A percentile compares a stretch with the other conserved stretches of the same genome.
Evolutionary conservation across 2,888 invertebrate genomes (phyloP).

Genomic region (Phortica magna): DNA sequence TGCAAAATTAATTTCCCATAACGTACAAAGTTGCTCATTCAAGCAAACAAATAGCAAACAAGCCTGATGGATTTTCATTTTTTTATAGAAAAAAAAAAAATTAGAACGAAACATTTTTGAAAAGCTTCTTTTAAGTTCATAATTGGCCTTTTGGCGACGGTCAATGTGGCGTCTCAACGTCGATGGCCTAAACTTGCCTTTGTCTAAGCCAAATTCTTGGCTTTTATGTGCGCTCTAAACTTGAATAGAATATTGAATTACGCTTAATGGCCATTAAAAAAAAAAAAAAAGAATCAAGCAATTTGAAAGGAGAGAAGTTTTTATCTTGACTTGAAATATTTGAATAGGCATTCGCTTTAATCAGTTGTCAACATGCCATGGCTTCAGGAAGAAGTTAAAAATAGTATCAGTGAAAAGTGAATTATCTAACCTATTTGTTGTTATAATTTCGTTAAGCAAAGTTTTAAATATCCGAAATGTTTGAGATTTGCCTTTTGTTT

Average conservation of each 20-base stretch:
- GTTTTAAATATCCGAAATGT: too few species aligned
- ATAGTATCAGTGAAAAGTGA: too few species aligned
- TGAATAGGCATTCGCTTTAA: neutral
- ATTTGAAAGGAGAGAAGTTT: neutral
- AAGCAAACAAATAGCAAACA: too few species aligned
- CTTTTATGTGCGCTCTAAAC: conserved; percentile 18
- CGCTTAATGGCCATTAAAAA: conserved; percentile 16
- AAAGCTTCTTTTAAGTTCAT: neutral
- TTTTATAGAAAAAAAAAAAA: too few species aligned
- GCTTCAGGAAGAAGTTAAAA: neutral
- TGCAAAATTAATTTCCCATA: conserved; percentile 15
- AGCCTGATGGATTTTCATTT: neutral
- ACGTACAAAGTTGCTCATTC: neutral
- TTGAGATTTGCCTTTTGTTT: too few species aligned
- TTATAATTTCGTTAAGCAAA: too few species aligned
- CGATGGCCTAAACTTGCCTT: neutral
- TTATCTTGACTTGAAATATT: conserved; percentile 2
- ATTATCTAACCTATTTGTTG: too few species aligned
- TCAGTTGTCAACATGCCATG: neutral
- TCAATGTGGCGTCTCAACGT: neutral
- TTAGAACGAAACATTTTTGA: neutral
- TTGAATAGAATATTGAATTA: conserved; percentile 18
- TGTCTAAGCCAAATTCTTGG: neutral
- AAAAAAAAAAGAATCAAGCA: neutral
- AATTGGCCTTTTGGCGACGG: conserved; percentile 7